Evolutionary conservation across 2,797 vertebrate species (phyloP).

Genomic region (Emydoidea blandingii): DNA sequence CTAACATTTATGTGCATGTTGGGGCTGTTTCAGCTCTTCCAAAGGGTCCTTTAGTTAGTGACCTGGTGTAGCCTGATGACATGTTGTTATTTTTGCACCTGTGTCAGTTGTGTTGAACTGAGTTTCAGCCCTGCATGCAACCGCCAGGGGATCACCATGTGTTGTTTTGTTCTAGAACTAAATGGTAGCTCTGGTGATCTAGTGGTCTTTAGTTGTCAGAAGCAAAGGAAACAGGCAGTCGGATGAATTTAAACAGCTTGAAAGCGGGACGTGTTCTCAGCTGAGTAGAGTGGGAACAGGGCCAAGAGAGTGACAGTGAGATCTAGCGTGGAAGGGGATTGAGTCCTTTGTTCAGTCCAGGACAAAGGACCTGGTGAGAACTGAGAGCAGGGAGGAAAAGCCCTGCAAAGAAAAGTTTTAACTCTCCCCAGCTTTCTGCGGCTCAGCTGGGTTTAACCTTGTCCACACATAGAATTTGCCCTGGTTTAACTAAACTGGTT

Average conservation of each 20-base stretch:
- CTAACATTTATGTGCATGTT: neutral
- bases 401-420: neutral
- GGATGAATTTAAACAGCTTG: neutral
- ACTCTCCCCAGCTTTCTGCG: rapidly evolving
- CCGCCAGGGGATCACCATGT: neutral
- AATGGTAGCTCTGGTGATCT: rapidly evolving
- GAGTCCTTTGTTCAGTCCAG: neutral
- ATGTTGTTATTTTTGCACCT: neutral
- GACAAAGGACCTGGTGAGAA: slow-evolving; percentile 34
- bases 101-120: rapidly evolving
- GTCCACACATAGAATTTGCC: neutral
- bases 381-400: slow-evolving; percentile 20
- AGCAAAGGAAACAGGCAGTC: rapidly evolving
- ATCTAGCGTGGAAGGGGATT: rapidly evolving
- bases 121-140: rapidly evolving
- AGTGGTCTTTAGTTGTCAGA: neutral
- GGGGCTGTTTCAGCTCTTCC: neutral
- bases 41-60: neutral
- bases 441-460: neutral
- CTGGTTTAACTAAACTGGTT: neutral
- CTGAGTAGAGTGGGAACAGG: neutral
- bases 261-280: rapidly evolving
- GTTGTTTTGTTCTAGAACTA: neutral
- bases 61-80: neutral
- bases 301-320: neutral